These are phyloP conservation scores for Tachypleus tridentatus DNA, from an alignment of 1,140 invertebrate species.

Conservation along the genomic window DNA sequence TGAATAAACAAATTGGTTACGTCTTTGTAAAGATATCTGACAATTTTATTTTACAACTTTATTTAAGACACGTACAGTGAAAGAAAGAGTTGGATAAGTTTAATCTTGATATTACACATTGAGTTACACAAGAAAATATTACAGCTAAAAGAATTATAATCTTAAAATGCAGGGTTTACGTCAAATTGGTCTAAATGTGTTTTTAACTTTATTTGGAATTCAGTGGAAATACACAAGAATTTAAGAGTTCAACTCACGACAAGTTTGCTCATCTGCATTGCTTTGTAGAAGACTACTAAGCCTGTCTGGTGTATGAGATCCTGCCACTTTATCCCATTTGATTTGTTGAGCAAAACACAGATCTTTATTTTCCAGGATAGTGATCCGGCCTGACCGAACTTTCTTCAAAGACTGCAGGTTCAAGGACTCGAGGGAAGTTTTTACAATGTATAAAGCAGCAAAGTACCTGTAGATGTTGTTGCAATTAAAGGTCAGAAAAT, in stretches of 20 bases:
- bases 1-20: too few relatives aligned
- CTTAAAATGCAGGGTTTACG: too few relatives aligned
- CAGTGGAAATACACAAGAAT: neutral
- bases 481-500: too few relatives aligned
- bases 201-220: too few relatives aligned
- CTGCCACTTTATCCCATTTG: slow-evolving; percentile 65
- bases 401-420: slow-evolving; percentile 69
- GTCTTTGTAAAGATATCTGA: too few relatives aligned
- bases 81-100: too few relatives aligned
- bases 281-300: slow-evolving; percentile 57
- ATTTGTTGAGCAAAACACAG: slow-evolving; percentile 81
- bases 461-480: slow-evolving; percentile 32
- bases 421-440: slow-evolving; percentile 71
- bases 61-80: too few relatives aligned
- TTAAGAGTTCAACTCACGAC: slow-evolving; percentile 55
- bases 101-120: too few relatives aligned
- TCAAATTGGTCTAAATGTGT: too few relatives aligned
- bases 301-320: slow-evolving; percentile 48
- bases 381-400: slow-evolving; percentile 74
- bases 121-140: too few relatives aligned
- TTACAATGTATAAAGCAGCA: slow-evolving; percentile 77
- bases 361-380: slow-evolving; percentile 76
- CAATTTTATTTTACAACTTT: too few relatives aligned
- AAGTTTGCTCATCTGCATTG: slow-evolving; percentile 52
- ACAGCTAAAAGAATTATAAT: too few relatives aligned